Evolutionary conservation across 2,113 vertebrate species (phyloP), one percentile per base, ranked within the genome.

Genomic region (Microcebus tavaratra): DNA sequence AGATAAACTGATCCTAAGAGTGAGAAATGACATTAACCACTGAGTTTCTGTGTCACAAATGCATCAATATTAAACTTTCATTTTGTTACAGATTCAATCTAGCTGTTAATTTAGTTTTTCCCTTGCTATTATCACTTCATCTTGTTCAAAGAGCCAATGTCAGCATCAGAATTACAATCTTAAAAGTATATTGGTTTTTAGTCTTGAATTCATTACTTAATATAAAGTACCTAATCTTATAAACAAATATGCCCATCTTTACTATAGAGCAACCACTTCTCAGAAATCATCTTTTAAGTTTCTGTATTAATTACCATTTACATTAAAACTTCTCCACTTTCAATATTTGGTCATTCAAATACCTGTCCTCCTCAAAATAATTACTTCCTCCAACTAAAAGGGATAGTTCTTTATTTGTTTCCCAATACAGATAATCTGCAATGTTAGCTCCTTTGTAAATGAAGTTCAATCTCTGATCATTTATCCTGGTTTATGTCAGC

Each of bases 1-100:
- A 98, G 98, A 99, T 98, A 96, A 99, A 99, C 93, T 99, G 98
- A 86, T 99, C 99, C 99, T 99, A 98, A 83, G 98, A 97, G 97
- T 8, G 55, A 96, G 73, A 93, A 86, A 97, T 12, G 48, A 34
- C 8, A 96, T 82, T 82, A 89, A 36, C 45, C 50, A 89, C 9
- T 2, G 10, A 79, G 34, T 79, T 27, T 82, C 65, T 42, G 15
- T 68, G 29, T 31, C 83, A 85, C 31, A 82, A 39, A 80, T 59
- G 48, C 13, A 90, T 25, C 76, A 42, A 50, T 4, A 78, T 31
- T 59, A 50, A 94, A 93, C 18, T 57, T 83, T 90, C 27, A 79
- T 68, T 89, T 88, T 65, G 31, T 27, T 53, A 63, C 42, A 96
- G 17, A 65, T 76, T 65, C 59, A 55, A 63, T 55, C 6, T 13